Base-by-base conservation (phyloP, 2,113 vertebrate genomes). In the Sinocyclocheilus maitianheensis region DNA sequence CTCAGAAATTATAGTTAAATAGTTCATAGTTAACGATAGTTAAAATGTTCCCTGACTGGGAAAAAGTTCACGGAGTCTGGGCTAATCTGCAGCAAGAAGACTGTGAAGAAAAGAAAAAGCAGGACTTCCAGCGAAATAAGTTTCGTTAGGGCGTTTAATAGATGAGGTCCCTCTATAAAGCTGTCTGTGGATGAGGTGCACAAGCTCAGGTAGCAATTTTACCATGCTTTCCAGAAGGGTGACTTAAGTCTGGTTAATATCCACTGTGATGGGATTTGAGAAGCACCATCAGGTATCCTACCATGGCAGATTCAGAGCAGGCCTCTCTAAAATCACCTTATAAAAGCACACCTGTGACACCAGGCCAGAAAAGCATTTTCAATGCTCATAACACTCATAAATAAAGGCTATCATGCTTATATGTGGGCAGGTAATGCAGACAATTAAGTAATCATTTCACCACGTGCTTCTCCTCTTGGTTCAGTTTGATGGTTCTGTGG, bases 81-180 rank as follows among this genome's bases (percentile, higher is more conserved):
- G 71, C 46, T 85, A 69, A 85, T 77, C 62, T 78, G 84, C 20
- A 58, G 78, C 46, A 77, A 75, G 46, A 55, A 46, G 69, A 43
- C 71, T 85, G 58, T 69, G 72, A 69, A 40, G 46, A 26, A 69
- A 63, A 14, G 34, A 72, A 83, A 60, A 58, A 26, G 12, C 12
- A 51, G 72, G 6, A 80, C 48, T 88, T 75, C 75, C 55, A 71
- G 79, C 12, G 13, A 77, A 88, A 88, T 58, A 75, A 40, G 72
- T 82, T 76, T 37, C 30, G 48, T 53, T 82, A 76, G 37, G 18
- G 75, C 14, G 58, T 43, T 63, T 62, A 60, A 85, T 62, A 22
- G 34, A 3, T 14, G 20, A 12, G 78, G n/a, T 46, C 62, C 40
- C 80, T 65, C 46, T 22, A n/a, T 46, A 60, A 62, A 71, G 77